A percentile compares a stretch with the other conserved stretches of the same genome.
Evolutionary conservation across 2,888 invertebrate species (phyloP).

Genomic region (Monoplex corrugatus): DNA sequence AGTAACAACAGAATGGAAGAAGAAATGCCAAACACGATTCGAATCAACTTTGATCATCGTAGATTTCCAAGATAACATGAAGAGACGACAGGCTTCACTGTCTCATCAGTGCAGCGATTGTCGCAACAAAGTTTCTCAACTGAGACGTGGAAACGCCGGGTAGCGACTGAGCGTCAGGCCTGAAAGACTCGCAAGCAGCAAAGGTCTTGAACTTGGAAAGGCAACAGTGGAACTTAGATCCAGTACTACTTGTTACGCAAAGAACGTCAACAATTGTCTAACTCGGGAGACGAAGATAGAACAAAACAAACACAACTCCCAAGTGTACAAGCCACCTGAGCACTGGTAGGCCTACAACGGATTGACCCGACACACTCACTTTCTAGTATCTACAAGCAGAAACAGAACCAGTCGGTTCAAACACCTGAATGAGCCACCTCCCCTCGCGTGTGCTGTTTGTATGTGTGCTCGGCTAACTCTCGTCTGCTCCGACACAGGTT

Average conservation of each 20-base stretch:
- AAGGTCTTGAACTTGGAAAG: not conserved
- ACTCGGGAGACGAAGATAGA: not conserved
- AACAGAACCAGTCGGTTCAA: not conserved
- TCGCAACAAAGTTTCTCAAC: not conserved
- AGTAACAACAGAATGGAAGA: not conserved
- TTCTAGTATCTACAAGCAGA: not conserved
- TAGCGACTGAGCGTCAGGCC: no score
- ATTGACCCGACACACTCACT: not conserved
- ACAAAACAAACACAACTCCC: not conserved
- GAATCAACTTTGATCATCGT: not conserved
- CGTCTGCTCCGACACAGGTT: constrained; percentile 11
- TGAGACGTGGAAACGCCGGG: no score
- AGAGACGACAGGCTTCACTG: not conserved
- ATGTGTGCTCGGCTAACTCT: not conserved
- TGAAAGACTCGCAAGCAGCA: constrained; percentile 15
- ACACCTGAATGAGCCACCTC: constrained; percentile 16
- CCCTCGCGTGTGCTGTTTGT: not conserved
- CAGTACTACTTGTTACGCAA: not conserved
- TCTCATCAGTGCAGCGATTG: not conserved
- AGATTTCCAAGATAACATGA: constrained; percentile 3
- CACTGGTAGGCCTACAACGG: no score
- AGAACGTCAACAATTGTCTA: not conserved
- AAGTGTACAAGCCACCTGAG: not conserved
- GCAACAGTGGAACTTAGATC: not conserved
- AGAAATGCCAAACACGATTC: not conserved